Evolutionary conservation across 2,888 invertebrate genomes (phyloP).

Genomic region (Bombyx huttoni): DNA sequence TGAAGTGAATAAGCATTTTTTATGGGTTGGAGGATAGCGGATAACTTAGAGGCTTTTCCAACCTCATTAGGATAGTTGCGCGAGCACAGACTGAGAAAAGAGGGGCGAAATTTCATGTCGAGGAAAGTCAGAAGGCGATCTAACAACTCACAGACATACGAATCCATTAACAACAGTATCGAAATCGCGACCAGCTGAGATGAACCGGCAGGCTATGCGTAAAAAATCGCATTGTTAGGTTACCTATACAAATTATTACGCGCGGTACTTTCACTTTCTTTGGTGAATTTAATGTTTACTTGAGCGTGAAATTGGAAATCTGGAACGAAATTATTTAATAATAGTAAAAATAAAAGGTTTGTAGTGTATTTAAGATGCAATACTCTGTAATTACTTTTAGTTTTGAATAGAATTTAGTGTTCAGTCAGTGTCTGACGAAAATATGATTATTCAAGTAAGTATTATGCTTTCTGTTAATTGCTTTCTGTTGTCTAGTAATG

Average conservation of each 20-base stretch:
- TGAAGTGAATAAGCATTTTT: too few species aligned
- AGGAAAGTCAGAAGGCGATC: too few species aligned
- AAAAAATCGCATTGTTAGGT: neutral
- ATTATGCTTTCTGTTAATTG: neutral
- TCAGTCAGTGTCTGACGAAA: slow-evolving; percentile 6
- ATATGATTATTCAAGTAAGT: slow-evolving; percentile 31
- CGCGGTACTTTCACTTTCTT: slow-evolving; percentile 45
- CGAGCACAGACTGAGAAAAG: too few species aligned
- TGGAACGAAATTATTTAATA: slow-evolving; percentile 20
- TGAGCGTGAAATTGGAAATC: slow-evolving; percentile 50
- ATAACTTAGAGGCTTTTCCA: too few species aligned
- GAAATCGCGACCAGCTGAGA: neutral
- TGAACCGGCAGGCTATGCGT: neutral
- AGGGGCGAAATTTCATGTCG: too few species aligned
- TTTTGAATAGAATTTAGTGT: slow-evolving; percentile 16
- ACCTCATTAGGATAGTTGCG: too few species aligned
- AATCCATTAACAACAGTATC: too few species aligned
- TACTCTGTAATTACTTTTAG: slow-evolving; percentile 20
- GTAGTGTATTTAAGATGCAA: slow-evolving; percentile 37
- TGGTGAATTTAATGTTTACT: slow-evolving; percentile 23
- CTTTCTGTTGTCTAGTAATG: too few species aligned
- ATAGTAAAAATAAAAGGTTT: slow-evolving; percentile 24
- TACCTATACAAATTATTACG: neutral
- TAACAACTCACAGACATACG: too few species aligned
- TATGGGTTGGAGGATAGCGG: too few species aligned